These are phyloP conservation scores for Muscicapa adusta DNA, from an alignment of 2,113 vertebrate species.

Conservation along the genomic window DNA sequence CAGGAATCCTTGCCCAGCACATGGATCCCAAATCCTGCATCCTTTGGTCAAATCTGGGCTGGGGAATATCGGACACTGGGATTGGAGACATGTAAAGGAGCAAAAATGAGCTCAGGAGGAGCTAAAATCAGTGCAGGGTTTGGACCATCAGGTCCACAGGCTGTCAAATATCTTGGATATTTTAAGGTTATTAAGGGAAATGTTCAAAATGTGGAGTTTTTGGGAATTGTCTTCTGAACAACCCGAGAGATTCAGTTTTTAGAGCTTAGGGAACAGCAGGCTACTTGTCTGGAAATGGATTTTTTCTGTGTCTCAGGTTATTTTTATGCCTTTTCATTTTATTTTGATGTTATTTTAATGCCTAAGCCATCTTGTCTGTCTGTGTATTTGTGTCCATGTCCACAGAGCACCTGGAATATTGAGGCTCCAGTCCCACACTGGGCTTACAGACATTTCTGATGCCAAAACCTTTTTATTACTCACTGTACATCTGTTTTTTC, in stretches of 20 bases:
- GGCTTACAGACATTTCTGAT: background rate
- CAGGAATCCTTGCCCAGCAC: background rate
- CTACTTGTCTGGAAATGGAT: background rate
- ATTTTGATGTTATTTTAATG: background rate
- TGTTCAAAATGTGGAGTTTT: background rate
- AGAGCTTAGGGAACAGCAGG: background rate
- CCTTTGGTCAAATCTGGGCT: background rate
- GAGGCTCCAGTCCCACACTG: background rate
- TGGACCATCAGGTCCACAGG: background rate
- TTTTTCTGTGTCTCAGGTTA: background rate
- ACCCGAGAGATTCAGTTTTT: background rate
- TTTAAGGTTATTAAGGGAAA: background rate
- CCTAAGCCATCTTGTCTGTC: background rate
- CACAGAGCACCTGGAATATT: background rate
- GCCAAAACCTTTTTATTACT: background rate
- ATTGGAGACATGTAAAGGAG: rapidly evolving
- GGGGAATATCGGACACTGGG: rapidly evolving
- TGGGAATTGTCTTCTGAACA: background rate
- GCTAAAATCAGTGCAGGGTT: background rate
- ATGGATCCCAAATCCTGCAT: background rate
- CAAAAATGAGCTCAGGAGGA: background rate
- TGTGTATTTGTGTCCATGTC: background rate
- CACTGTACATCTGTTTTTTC: background rate
- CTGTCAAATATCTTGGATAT: background rate
- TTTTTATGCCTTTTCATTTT: background rate